phyloP scores from a whole-genome alignment of 2,113 vertebrate species.

The Riparia riparia region DNA sequence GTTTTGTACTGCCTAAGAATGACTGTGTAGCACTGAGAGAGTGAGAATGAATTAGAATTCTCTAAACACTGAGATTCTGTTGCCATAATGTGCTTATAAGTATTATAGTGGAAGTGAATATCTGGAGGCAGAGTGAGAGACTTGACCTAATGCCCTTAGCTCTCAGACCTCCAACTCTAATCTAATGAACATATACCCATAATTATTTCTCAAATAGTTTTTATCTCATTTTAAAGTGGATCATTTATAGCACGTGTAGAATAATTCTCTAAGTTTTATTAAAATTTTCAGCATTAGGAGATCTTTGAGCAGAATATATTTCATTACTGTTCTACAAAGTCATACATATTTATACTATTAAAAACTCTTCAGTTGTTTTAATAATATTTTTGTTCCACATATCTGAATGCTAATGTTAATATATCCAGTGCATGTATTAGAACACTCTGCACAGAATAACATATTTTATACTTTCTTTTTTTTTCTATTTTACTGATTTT shows the following conservation, averaged over 20 bases:
- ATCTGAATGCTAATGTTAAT: conserved; percentile 73
- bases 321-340: conserved; percentile 71
- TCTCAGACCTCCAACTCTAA: conserved; percentile 59
- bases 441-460: conserved; percentile 34
- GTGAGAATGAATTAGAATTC: conserved; percentile 67
- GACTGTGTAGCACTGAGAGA: background rate
- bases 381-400: conserved; percentile 70
- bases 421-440: background rate
- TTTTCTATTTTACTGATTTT: conserved; percentile 18
- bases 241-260: conserved; percentile 78
- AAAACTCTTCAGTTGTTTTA: conserved; percentile 74
- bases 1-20: conserved; percentile 3
- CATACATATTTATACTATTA: conserved; percentile 81
- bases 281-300: conserved; percentile 77
- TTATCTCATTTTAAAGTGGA: conserved; percentile 80
- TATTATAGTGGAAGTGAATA: conserved; percentile 70
- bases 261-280: conserved; percentile 75
- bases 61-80: conserved; percentile 75
- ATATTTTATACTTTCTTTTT: conserved; percentile 17
- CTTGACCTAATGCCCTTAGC: conserved; percentile 75
- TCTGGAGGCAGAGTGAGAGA: conserved; percentile 71
- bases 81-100: conserved; percentile 70
- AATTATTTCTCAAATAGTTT: conserved; percentile 82
- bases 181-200: conserved; percentile 75
- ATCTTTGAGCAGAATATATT: conserved; percentile 78